Conservation (phyloP, 2,113 vertebrate genomes). For the Platanista minor region DNA sequence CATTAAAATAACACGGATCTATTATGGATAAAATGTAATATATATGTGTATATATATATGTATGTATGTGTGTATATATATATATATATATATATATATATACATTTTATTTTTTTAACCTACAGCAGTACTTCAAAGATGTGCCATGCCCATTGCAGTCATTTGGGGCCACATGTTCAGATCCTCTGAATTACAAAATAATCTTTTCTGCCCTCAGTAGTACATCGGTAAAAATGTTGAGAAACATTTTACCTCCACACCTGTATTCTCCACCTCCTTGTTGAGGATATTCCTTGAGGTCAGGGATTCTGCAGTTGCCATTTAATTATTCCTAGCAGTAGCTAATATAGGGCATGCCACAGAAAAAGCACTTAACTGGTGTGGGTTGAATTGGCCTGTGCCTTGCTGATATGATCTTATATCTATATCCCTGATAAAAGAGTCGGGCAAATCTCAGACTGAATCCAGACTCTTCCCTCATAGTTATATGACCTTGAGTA, state of each 20-base stretch:
- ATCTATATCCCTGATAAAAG: background rate
- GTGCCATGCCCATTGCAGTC: background rate
- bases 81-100: background rate
- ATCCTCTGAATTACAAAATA: background rate
- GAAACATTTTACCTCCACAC: background rate
- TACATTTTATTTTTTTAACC: background rate
- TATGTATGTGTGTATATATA: too few species aligned
- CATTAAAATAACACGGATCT: background rate
- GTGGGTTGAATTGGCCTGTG: background rate
- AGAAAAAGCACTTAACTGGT: background rate
- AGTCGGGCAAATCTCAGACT: background rate
- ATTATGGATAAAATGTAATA: background rate
- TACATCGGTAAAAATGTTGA: background rate
- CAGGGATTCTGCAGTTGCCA: background rate
- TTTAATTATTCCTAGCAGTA: background rate
- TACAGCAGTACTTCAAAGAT: background rate
- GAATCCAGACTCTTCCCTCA: background rate
- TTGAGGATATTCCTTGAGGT: background rate
- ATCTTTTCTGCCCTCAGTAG: background rate
- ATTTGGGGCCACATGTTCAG: background rate
- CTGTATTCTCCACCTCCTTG: background rate
- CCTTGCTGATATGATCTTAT: background rate
- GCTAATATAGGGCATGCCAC: background rate
- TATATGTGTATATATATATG: background rate
- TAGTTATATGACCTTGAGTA: background rate